Base-by-base conservation (phyloP, 2,888 invertebrate genomes). In the Invenusta paracnida region DNA sequence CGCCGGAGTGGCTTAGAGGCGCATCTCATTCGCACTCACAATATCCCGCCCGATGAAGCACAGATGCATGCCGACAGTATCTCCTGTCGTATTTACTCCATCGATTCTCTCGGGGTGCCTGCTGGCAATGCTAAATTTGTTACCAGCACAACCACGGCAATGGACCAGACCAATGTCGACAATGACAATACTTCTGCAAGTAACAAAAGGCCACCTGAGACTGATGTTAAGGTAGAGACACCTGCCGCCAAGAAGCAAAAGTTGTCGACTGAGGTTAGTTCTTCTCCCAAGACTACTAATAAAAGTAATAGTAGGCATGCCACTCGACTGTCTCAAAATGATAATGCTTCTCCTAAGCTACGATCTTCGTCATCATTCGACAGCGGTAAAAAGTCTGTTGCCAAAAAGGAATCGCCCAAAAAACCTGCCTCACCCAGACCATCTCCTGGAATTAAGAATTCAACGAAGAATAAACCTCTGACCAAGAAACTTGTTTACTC, bases 61-160 rank as follows among this genome's bases (percentile, higher is more conserved):
- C 73, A 73, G 73, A 73, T 73, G 73, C 73, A 73, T 23, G 73
- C 73, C 11, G 73, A 73, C 73, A 73, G 73, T 25, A 73, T 73
- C 73, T 73, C 73, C 73, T 73, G 73, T 23, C 73, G 5, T 5
- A 23, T 73, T 23, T 73, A 73, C 73, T 73, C 73, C 17, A 73
- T 73, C 25, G 73, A 73, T 23, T 23, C 73, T 2, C 11, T 73
- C 2, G 73, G 23, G 11, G 5, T 48, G 48, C 48, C 48, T 17
- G 17, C 48, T 48, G 48, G 5, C 48, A n/a, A n/a, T n/a, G n/a
- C n/a, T n/a, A n/a, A n/a, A n/a, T n/a, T n/a, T n/a, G n/a, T n/a
- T n/a, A n/a, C n/a, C n/a, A n/a, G n/a, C n/a, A n/a, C n/a, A n/a
- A n/a, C n/a, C n/a, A n/a, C n/a, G n/a, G 48, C 5, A 17, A 5